Evolutionary conservation across 2,113 vertebrate genomes (phyloP).

Genomic region (Nerophis lumbriciformis): DNA sequence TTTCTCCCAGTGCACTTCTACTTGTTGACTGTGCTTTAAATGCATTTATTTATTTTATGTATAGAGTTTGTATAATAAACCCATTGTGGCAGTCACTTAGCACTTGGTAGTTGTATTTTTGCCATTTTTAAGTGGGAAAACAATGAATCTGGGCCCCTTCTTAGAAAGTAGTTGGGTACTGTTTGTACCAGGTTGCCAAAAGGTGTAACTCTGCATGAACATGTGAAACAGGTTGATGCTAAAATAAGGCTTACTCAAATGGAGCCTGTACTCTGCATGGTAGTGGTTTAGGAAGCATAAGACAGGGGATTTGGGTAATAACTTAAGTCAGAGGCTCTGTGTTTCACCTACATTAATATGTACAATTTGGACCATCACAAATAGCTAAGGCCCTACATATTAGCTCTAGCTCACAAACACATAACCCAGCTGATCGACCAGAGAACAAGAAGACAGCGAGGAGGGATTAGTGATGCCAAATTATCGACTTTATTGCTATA

Average conservation of each 20-base stretch:
- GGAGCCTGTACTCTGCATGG: conserved; percentile 10
- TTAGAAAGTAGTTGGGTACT: conserved; percentile 10
- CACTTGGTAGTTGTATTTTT: neutral
- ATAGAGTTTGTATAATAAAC: too few species aligned
- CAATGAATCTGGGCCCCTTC: neutral
- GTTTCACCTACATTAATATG: too few species aligned
- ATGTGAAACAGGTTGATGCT: conserved; percentile 35
- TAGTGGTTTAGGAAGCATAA: conserved; percentile 1
- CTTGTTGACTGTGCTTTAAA: neutral
- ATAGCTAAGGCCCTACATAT: too few species aligned
- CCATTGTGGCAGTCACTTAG: neutral
- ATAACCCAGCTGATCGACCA: too few species aligned
- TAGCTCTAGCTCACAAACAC: too few species aligned
- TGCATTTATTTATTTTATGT: neutral
- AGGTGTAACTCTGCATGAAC: conserved; percentile 42
- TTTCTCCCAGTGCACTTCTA: neutral
- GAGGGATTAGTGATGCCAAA: too few species aligned
- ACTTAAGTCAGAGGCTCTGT: too few species aligned
- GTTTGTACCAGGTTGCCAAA: conserved; percentile 37
- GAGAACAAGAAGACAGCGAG: too few species aligned
- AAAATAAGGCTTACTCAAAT: conserved; percentile 18
- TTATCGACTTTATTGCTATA: too few species aligned
- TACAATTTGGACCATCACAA: too few species aligned
- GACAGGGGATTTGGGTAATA: neutral
- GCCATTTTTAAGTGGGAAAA: conserved; percentile 5